A percentile compares a stretch with the other conserved stretches of the same genome.
Conservation (phyloP, 2,888 invertebrate species). For the Lamellibrachia satsuma region DNA sequence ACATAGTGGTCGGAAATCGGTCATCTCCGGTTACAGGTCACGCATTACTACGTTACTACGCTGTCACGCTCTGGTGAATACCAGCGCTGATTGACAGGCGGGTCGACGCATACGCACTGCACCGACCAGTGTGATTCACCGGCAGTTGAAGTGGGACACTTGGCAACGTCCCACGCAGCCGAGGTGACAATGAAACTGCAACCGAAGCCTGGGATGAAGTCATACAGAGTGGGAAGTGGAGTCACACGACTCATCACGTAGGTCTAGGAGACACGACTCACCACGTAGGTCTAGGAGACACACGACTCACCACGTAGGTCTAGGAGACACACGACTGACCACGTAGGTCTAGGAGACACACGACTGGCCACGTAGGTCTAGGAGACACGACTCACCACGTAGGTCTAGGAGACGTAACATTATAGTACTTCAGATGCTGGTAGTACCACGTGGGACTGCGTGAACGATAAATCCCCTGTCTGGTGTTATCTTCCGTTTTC, state of each 20-base stretch:
- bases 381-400: neutral
- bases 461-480: neutral
- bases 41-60: too few relatives aligned
- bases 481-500: neutral
- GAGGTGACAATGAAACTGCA: neutral
- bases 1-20: neutral
- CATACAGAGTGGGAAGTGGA: neutral
- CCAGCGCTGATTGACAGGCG: neutral
- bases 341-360: too few relatives aligned
- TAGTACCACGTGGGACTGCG: neutral
- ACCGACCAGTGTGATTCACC: neutral
- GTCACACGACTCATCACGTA: neutral
- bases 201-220: neutral
- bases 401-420: neutral
- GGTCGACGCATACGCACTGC: neutral
- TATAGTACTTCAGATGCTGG: neutral
- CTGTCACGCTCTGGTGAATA: neutral
- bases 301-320: too few relatives aligned
- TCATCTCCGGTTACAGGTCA: neutral
- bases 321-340: too few relatives aligned
- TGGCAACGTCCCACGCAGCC: neutral
- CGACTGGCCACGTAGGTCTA: neutral
- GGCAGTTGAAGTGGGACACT: neutral
- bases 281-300: too few relatives aligned
- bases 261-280: neutral